Evolutionary conservation across 2,888 invertebrate species (phyloP).

Genomic region (Beris chalybata): DNA sequence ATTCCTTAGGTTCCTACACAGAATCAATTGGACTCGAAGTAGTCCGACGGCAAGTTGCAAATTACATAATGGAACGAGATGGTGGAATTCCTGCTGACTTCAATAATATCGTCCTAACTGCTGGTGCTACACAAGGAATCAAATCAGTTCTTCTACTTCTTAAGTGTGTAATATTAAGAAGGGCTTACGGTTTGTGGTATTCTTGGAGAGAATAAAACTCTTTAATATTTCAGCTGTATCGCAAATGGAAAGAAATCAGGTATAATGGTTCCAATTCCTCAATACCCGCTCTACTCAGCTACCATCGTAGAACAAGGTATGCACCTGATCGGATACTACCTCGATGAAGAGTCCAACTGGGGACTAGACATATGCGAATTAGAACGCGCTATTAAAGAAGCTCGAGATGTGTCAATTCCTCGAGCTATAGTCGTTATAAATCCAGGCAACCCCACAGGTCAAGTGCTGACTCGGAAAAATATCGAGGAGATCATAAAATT

Average conservation of each 20-base stretch:
- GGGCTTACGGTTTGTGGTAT: constrained; percentile 44
- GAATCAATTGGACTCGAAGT: constrained; percentile 84
- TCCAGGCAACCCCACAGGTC: constrained; percentile 98
- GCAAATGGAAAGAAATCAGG: constrained; percentile 60
- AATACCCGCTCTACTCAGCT: constrained; percentile 98
- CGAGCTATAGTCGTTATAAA: constrained; percentile 93
- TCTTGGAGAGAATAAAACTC: neutral
- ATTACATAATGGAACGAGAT: constrained; percentile 85
- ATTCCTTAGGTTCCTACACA: constrained; percentile 76
- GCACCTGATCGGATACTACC: constrained; percentile 81
- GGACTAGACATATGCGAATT: constrained; percentile 77
- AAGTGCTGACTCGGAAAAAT: constrained; percentile 85
- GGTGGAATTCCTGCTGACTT: constrained; percentile 67
- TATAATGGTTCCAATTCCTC: constrained; percentile 96
- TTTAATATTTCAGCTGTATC: constrained; percentile 32
- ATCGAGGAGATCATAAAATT: constrained; percentile 92
- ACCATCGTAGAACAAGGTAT: constrained; percentile 91
- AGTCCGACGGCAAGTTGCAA: constrained; percentile 83
- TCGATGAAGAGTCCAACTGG: constrained; percentile 90
- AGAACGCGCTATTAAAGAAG: constrained; percentile 71
- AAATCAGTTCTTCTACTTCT: constrained; percentile 70
- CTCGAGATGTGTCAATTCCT: constrained; percentile 65
- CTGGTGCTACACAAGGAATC: constrained; percentile 92
- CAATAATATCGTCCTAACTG: constrained; percentile 80
- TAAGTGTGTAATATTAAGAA: neutral